phyloP scores from a whole-genome alignment of 2,113 vertebrate genomes.

The Symphodus melops region DNA sequence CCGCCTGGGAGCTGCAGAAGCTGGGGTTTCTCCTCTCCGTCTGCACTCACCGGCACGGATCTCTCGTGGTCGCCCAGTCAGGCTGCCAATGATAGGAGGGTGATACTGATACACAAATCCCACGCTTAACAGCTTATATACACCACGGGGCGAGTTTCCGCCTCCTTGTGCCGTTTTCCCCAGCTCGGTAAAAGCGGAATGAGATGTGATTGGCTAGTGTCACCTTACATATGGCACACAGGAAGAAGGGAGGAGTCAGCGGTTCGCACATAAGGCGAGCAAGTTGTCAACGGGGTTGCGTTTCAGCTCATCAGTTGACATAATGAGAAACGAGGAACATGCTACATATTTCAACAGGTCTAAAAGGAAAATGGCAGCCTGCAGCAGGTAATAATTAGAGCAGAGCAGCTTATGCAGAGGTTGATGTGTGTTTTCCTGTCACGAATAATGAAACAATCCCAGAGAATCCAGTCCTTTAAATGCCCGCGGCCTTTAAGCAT shows the following conservation, averaged over 20 bases:
- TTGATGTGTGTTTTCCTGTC: not conserved
- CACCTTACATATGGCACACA: constrained; percentile 42
- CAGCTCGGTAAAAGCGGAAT: constrained; percentile 66
- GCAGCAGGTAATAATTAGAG: not conserved
- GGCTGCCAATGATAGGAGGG: not conserved
- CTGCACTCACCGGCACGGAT: constrained; percentile 12
- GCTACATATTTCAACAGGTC: constrained; percentile 45
- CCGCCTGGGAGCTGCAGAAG: constrained; percentile 3
- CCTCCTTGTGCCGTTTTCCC: constrained; percentile 49
- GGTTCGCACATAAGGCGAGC: constrained; percentile 11
- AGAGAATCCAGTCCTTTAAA: not conserved
- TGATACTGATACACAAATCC: constrained; percentile 43
- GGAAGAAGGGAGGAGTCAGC: constrained; percentile 46
- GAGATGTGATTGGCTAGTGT: constrained; percentile 79
- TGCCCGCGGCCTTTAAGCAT: not conserved
- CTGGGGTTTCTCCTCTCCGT: constrained; percentile 19
- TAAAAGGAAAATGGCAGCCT: not conserved
- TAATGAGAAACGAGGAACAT: constrained; percentile 26
- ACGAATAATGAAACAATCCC: not conserved
- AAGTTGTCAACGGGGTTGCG: constrained; percentile 18
- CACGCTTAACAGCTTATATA: constrained; percentile 72
- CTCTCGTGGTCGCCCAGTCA: not conserved
- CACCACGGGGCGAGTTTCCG: constrained; percentile 40
- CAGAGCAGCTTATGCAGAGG: not conserved
- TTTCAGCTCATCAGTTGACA: constrained; percentile 32